Percentiles rank a stretch among this genome's conserved stretches.
Conservation (phyloP, 2,113 vertebrate species). For the Tachuris rubrigastra region DNA sequence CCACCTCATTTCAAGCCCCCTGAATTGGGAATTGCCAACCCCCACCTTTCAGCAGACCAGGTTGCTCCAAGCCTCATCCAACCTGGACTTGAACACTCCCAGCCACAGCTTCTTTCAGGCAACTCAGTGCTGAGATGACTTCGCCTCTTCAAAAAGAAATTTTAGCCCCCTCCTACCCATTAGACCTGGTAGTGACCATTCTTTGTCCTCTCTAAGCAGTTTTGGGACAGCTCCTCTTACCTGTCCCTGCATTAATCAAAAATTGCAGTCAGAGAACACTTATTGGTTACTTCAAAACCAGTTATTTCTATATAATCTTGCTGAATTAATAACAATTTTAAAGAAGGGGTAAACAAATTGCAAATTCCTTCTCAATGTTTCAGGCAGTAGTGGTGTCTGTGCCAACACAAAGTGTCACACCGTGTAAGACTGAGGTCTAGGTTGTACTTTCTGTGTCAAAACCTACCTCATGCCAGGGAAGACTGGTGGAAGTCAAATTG, state of each 20-base stretch:
- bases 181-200: not conserved
- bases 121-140: not conserved
- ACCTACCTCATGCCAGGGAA: not conserved
- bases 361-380: not conserved
- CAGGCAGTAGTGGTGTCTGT: not conserved
- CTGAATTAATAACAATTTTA: not conserved
- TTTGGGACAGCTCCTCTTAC: not conserved
- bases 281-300: not conserved
- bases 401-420: not conserved
- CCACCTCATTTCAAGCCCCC: fast-evolving
- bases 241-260: not conserved
- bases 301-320: not conserved
- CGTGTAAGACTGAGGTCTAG: not conserved
- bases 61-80: fast-evolving
- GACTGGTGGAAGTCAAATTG: not conserved
- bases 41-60: not conserved
- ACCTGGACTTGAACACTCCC: not conserved
- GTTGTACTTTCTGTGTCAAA: not conserved
- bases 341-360: not conserved
- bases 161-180: not conserved
- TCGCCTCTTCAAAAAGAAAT: not conserved
- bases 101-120: not conserved
- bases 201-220: not conserved
- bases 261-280: not conserved
- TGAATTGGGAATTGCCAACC: not conserved